A percentile compares a stretch with the other conserved stretches of the same genome.
Evolutionary conservation across 30 jellyfish, hydroid and myxozoan species (phyloP).

Genomic region (Calvadosia cruxmelitensis): DNA sequence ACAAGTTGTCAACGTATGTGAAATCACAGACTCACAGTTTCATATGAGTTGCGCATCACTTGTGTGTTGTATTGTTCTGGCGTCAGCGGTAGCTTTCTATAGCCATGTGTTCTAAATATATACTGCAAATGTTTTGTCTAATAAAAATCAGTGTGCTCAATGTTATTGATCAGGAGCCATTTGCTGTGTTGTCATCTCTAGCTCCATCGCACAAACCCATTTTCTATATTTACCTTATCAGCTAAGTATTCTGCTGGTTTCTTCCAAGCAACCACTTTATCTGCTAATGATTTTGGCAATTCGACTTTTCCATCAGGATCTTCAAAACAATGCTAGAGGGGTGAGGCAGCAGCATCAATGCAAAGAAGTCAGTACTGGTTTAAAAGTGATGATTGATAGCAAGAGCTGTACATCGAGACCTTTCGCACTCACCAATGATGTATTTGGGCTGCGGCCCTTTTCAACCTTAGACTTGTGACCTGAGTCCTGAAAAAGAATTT

Average conservation of each 20-base stretch:
- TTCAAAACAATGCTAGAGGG: conserved; percentile 69
- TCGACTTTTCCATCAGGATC: conserved; percentile 92
- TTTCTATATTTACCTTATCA: too few species aligned
- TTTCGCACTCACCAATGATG: conserved; percentile 38
- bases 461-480: conserved; percentile 64
- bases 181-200: too few species aligned
- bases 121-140: too few species aligned
- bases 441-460: conserved; percentile 63
- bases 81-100: too few species aligned
- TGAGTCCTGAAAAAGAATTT: conserved; percentile 34
- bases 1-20: too few species aligned
- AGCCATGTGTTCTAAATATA: too few species aligned
- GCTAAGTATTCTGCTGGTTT: conserved; percentile 56
- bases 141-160: too few species aligned
- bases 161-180: too few species aligned
- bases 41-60: too few species aligned
- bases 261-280: conserved; percentile 63
- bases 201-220: too few species aligned
- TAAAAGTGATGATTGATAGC: background rate
- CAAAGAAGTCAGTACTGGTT: background rate
- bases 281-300: conserved; percentile 61
- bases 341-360: background rate
- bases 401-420: background rate
- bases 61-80: too few species aligned
- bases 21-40: too few species aligned